These are phyloP conservation scores for Dilophus febrilis DNA, from an alignment of 2,888 invertebrate genomes.

Conservation along the genomic window DNA sequence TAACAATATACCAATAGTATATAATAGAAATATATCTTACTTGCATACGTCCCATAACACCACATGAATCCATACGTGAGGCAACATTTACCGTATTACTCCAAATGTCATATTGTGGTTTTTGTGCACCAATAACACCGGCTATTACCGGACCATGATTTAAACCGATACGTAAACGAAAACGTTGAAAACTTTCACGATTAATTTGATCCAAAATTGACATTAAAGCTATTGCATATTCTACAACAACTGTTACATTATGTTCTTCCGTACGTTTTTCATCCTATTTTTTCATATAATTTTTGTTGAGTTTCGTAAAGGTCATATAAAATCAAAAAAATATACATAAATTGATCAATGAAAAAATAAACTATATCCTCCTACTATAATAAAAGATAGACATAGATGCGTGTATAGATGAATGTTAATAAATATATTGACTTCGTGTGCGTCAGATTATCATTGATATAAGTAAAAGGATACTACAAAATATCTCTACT, in stretches of 20 bases:
- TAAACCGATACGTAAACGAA: slow-evolving; percentile 70
- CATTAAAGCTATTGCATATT: slow-evolving; percentile 87
- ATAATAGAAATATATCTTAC: slow-evolving; percentile 26
- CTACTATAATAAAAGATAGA: too few species aligned
- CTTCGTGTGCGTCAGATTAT: too few species aligned
- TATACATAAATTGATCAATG: too few species aligned
- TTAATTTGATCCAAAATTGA: slow-evolving; percentile 87
- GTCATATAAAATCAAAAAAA: too few species aligned
- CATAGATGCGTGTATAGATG: too few species aligned
- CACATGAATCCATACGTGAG: slow-evolving; percentile 93
- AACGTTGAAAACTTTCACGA: slow-evolving; percentile 90
- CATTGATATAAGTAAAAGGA: too few species aligned
- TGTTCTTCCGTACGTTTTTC: slow-evolving; percentile 65
- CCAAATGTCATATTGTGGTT: slow-evolving; percentile 98
- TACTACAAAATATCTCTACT: too few species aligned
- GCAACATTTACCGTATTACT: slow-evolving; percentile 97
- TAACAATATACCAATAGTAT: too few species aligned
- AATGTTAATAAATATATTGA: too few species aligned
- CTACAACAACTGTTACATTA: slow-evolving; percentile 77
- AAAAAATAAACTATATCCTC: too few species aligned
- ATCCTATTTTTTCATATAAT: slow-evolving; percentile 37
- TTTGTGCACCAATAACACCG: slow-evolving; percentile 92
- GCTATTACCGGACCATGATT: slow-evolving; percentile 36
- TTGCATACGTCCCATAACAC: slow-evolving; percentile 72
- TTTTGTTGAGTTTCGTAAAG: too few species aligned